Percentiles rank a stretch among this genome's conserved stretches.
Conservation (phyloP, 2,888 invertebrate genomes). For the Rhingia rostrata region DNA sequence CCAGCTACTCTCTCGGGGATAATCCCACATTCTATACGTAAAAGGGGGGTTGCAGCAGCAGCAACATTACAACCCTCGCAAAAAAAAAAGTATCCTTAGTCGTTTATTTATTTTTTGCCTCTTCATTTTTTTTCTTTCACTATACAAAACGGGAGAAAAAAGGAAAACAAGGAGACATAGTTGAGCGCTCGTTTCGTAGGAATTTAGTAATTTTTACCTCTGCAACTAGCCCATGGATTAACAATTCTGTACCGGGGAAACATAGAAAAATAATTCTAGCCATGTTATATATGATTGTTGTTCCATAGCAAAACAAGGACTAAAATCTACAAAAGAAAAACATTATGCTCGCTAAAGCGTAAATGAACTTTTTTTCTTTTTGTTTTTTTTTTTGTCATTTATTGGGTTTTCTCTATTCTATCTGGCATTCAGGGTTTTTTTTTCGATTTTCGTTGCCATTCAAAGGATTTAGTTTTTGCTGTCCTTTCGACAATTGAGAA, state of each 20-base stretch:
- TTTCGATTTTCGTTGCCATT: conserved; percentile 18
- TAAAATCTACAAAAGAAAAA: conserved; percentile 36
- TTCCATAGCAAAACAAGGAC: conserved; percentile 36
- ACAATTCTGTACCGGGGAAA: conserved; percentile 20
- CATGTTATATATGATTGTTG: conserved; percentile 6
- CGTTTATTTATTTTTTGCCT: conserved; percentile 29
- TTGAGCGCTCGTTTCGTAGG: conserved; percentile 12
- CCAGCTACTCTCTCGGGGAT: conserved; percentile 55
- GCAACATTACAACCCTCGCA: conserved; percentile 42
- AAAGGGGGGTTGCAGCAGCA: conserved; percentile 13
- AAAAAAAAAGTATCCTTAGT: conserved; percentile 40
- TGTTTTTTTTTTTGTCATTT: conserved; percentile 33
- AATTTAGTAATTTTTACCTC: conserved; percentile 56
- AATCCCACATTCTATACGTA: conserved; percentile 47
- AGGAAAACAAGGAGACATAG: conserved; percentile 21
- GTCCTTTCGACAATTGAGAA: conserved; percentile 37
- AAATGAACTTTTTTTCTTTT: conserved; percentile 27
- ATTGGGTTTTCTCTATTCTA: conserved; percentile 29
- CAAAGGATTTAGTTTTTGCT: conserved; percentile 36
- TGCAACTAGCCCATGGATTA: conserved; percentile 53
- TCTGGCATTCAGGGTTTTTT: background rate
- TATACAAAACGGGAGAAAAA: conserved; percentile 16
- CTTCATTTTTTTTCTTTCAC: conserved; percentile 9
- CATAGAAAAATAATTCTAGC: conserved; percentile 25
- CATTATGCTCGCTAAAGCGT: conserved; percentile 27